Base-by-base conservation (phyloP, 2,113 vertebrate genomes). In the Colinus virginianus region DNA sequence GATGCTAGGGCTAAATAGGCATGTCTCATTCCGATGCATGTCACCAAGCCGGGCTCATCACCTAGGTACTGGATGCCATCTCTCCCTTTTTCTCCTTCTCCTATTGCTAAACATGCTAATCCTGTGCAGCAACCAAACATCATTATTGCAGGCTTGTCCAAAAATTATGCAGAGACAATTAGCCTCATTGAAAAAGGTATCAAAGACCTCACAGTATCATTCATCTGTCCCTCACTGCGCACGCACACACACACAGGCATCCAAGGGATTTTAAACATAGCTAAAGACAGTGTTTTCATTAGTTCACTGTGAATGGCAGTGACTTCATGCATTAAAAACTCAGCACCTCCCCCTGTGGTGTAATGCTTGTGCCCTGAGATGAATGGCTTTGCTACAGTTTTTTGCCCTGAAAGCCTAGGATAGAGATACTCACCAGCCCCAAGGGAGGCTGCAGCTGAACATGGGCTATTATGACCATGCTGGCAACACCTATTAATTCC, bases 131-230 rank as follows among this genome's bases (percentile, higher is more conserved):
- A 94, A 96, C 81, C 87, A 94, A 96, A 92, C 84, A 95, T 88
- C 71, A 68, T 88, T 58, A 94, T 62, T 83, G 85, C 79, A 78
- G 76, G 36, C 87, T 90, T 88, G 90, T 84, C 87, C 93, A 91
- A 96, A 96, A 96, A 94, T 92, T 95, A 91, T 93, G 87, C 93
- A 94, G 95, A 92, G 90, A 95, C 93, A 96, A 96, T 95, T 95
- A 96, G 87, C 69, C 79, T 96, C 85, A 95, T 95, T 96, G 90
- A 95, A 93, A 95, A 96, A 95, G 72, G 72, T 96, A 95, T 90
- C 82, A 96, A 96, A 95, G 95, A 96, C 94, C 85, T 88, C 95
- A 95, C 89, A 95, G 81, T 93, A 89, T 95, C 94, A 93, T 94
- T 96, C 91, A 81, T 93, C 77, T 78, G 92, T 69, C 87, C 85